These are phyloP conservation scores for Ataeniobius toweri DNA, from an alignment of 2,797 vertebrate species.

Conservation along the genomic window DNA sequence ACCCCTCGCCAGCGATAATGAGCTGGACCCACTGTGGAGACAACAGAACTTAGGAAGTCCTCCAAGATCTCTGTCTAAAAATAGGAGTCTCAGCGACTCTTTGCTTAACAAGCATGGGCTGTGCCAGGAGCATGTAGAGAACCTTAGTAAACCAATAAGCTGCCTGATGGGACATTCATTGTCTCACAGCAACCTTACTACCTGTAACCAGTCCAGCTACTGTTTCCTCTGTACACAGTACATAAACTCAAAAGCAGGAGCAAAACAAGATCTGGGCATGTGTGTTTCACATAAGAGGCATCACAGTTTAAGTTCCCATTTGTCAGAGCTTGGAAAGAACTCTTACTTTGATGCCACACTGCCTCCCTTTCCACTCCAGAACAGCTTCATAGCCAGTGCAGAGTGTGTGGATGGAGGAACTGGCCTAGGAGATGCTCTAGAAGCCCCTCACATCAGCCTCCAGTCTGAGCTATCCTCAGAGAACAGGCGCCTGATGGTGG, in stretches of 20 bases:
- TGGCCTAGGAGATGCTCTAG: conserved; percentile 26
- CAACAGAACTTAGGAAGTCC: conserved; percentile 73
- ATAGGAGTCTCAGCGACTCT: conserved; percentile 87
- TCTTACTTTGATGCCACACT: conserved; percentile 22
- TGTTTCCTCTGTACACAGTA: conserved; percentile 44
- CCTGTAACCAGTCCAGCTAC: conserved; percentile 5
- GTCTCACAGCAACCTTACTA: conserved; percentile 73
- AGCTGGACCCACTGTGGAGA: conserved; percentile 85
- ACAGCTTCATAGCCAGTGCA: conserved; percentile 14
- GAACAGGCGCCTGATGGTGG: conserved; percentile 84
- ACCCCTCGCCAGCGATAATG: conserved; percentile 75
- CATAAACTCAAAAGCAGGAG: conserved; percentile 63
- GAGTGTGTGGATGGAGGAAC: conserved; percentile 14
- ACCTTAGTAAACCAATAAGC: conserved; percentile 63
- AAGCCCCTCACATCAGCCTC: conserved; percentile 65
- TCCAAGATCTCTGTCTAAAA: conserved; percentile 70
- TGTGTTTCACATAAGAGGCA: conserved; percentile 73
- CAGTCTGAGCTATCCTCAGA: conserved; percentile 83
- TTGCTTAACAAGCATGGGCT: conserved; percentile 81
- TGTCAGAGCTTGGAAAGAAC: conserved; percentile 52
- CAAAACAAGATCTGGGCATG: conserved; percentile 52
- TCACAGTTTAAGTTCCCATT: conserved; percentile 82
- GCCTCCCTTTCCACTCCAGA: conserved; percentile 39
- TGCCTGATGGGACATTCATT: conserved; percentile 63
- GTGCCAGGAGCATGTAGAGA: conserved; percentile 66